Conservation (phyloP, 2,113 vertebrate species). For the Hyaena hyaena region DNA sequence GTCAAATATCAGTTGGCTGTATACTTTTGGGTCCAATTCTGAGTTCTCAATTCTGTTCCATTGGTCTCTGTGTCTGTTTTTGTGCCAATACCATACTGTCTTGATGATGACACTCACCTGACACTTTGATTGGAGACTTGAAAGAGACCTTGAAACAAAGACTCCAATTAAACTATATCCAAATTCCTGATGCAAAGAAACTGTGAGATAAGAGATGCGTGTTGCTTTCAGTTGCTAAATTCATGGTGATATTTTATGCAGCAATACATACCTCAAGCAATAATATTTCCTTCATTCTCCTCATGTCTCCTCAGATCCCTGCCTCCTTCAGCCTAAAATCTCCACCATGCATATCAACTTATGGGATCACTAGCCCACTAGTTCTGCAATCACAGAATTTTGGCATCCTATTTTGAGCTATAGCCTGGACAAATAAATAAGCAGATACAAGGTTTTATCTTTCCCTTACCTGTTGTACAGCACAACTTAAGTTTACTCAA, state of each 20-base stretch:
- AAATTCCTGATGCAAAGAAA: background rate
- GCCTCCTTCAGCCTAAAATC: background rate
- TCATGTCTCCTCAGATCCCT: background rate
- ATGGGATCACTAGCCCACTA: background rate
- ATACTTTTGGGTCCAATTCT: no score
- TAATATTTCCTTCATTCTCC: constrained; percentile 30
- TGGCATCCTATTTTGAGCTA: background rate
- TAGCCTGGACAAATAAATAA: background rate
- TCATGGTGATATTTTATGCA: background rate
- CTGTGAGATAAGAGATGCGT: background rate
- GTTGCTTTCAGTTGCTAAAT: background rate
- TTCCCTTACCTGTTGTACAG: background rate
- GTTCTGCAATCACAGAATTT: background rate
- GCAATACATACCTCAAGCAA: background rate
- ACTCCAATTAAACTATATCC: background rate
- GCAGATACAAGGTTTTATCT: background rate
- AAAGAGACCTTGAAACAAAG: constrained; percentile 1
- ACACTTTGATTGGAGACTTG: background rate
- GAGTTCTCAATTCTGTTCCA: no score
- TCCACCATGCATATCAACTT: background rate
- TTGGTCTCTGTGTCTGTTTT: no score
- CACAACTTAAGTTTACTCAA: background rate
- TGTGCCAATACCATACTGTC: no score
- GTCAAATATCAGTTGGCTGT: no score
- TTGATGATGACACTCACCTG: background rate